Evolutionary conservation across 2,888 invertebrate genomes (phyloP).

Genomic region (Iphiclides podalirius): DNA sequence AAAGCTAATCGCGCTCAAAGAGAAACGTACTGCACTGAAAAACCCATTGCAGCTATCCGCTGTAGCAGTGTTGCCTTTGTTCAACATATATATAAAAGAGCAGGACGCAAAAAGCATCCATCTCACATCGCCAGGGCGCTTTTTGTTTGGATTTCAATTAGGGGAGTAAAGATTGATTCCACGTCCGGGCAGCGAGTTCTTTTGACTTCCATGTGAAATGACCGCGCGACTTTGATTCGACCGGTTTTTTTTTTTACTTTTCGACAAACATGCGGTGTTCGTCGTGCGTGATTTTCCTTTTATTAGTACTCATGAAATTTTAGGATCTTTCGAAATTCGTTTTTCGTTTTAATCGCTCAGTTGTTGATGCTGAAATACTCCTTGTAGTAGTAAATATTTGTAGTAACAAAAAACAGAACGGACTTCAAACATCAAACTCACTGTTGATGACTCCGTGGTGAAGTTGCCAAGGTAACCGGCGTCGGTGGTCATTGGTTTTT

Average conservation of each 20-base stretch:
- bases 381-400: too few relatives aligned
- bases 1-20: neutral
- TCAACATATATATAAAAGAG: constrained; percentile 7
- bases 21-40: neutral
- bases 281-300: neutral
- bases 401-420: too few relatives aligned
- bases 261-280: neutral
- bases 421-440: too few relatives aligned
- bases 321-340: neutral
- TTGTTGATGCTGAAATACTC: too few relatives aligned
- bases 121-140: constrained; percentile 6
- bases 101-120: constrained; percentile 5
- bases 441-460: too few relatives aligned
- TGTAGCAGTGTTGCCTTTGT: constrained; percentile 11
- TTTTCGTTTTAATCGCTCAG: too few relatives aligned
- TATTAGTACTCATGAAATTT: too few relatives aligned
- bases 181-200: constrained; percentile 2
- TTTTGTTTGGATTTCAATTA: constrained; percentile 23
- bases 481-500: too few relatives aligned
- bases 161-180: constrained; percentile 20
- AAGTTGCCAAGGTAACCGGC: too few relatives aligned
- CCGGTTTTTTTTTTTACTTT: neutral
- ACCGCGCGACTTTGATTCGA: neutral
- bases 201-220: constrained; percentile 13
- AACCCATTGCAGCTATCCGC: constrained; percentile 10